Conservation (phyloP, 2,797 vertebrate genomes). For the Pseudochaenichthys georgianus region DNA sequence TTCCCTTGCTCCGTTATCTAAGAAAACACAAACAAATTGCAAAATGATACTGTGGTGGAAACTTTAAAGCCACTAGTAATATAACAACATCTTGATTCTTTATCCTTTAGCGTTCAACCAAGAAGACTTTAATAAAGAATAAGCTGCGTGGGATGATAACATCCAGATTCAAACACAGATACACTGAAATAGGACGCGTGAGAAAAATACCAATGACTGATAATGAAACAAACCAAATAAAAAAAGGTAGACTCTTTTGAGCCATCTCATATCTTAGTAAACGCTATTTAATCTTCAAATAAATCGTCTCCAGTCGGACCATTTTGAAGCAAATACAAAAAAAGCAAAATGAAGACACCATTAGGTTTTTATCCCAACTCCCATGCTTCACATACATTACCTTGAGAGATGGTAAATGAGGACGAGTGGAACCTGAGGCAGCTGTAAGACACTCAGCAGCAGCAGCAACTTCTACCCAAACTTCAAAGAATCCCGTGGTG, state of each 20-base stretch:
- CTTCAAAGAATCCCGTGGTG: conserved; percentile 62
- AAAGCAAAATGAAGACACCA: conserved; percentile 3
- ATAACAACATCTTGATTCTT: not conserved
- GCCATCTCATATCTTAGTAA: conserved; percentile 1
- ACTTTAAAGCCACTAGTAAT: not conserved
- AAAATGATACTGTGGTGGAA: not conserved
- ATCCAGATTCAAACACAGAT: conserved; percentile 22
- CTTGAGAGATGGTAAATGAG: conserved; percentile 48
- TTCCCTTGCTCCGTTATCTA: not conserved
- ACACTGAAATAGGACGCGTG: not conserved
- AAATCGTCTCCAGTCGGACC: not conserved
- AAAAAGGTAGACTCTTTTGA: not conserved
- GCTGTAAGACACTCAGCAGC: conserved; percentile 30
- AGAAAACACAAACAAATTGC: not conserved
- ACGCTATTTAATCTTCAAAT: conserved; percentile 20
- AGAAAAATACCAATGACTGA: conserved; percentile 7
- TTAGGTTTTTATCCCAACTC: not conserved
- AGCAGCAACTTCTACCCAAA: conserved; percentile 54
- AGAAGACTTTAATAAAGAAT: conserved; percentile 24
- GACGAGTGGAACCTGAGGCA: conserved; percentile 20
- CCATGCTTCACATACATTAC: conserved; percentile 61
- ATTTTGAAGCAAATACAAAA: not conserved
- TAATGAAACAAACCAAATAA: not conserved
- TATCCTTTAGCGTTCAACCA: not conserved
- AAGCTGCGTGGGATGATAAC: conserved; percentile 2